Percentiles rank a stretch among this genome's conserved stretches.
Evolutionary conservation across 2,888 invertebrate genomes (phyloP).

Genomic region (Dichetophora obliterata): DNA sequence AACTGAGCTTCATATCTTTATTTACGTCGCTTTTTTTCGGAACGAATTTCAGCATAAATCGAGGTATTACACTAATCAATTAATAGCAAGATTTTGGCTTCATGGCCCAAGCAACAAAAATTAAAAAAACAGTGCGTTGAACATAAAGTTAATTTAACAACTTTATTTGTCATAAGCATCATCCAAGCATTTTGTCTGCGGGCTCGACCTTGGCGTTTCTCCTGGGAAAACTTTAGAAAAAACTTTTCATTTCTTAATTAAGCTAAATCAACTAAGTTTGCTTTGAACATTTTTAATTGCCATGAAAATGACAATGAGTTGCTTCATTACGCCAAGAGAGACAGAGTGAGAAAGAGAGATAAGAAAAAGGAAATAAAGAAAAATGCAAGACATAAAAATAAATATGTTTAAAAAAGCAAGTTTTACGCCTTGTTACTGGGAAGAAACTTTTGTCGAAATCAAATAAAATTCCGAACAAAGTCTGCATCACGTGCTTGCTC

Average conservation of each 20-base stretch:
- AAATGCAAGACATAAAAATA: neutral
- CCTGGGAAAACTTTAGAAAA: neutral
- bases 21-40: too few species aligned
- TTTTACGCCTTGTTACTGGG: neutral
- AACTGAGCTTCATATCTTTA: too few species aligned
- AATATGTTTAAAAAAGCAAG: neutral
- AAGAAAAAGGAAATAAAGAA: neutral
- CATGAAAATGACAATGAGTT: constrained; percentile 41
- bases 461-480: constrained; percentile 27
- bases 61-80: too few species aligned
- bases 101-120: too few species aligned
- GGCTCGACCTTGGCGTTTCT: neutral
- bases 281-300: constrained; percentile 40
- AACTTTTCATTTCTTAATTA: constrained; percentile 27
- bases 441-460: constrained; percentile 7
- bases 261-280: constrained; percentile 21
- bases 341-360: neutral
- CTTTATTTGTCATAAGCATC: neutral
- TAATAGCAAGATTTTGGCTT: too few species aligned
- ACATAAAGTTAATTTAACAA: neutral
- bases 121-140: too few species aligned
- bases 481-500: neutral
- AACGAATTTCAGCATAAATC: too few species aligned
- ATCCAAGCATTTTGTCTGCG: neutral
- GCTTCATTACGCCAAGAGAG: constrained; percentile 25